These are phyloP conservation scores for Syrista parreyssii DNA, from an alignment of 2,888 invertebrate genomes.

Conservation along the genomic window DNA sequence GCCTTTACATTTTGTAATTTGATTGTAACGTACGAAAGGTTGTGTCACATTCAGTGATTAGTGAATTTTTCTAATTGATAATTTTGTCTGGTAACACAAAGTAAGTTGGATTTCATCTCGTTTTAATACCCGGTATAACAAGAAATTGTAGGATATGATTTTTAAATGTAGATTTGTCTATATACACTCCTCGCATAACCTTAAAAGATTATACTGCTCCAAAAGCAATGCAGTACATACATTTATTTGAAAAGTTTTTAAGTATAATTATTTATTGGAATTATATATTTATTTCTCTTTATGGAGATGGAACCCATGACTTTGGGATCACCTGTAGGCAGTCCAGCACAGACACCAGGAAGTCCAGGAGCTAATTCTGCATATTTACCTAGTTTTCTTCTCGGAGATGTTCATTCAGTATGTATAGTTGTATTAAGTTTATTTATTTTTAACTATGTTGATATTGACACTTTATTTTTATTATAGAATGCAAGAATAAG, in stretches of 20 bases:
- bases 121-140: not conserved
- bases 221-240: not conserved
- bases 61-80: not conserved
- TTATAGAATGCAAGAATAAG: slow-evolving; percentile 53
- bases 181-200: not conserved
- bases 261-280: not conserved
- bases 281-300: slow-evolving; percentile 2
- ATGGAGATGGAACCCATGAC: slow-evolving; percentile 85
- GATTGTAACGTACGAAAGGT: not conserved
- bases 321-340: slow-evolving; percentile 73
- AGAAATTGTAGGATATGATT: not conserved
- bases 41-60: not conserved
- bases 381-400: slow-evolving; percentile 81
- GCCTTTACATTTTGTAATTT: not conserved
- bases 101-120: not conserved
- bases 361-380: slow-evolving; percentile 74
- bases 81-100: not conserved
- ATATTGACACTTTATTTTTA: slow-evolving; percentile 6
- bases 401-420: slow-evolving; percentile 77
- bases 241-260: not conserved
- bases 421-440: not conserved
- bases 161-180: not conserved
- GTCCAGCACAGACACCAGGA: slow-evolving; percentile 79
- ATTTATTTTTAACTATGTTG: not conserved
- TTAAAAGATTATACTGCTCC: not conserved